Evolutionary conservation across 2,113 vertebrate genomes (phyloP).

Genomic region (Phalacrocorax pelagicus): DNA sequence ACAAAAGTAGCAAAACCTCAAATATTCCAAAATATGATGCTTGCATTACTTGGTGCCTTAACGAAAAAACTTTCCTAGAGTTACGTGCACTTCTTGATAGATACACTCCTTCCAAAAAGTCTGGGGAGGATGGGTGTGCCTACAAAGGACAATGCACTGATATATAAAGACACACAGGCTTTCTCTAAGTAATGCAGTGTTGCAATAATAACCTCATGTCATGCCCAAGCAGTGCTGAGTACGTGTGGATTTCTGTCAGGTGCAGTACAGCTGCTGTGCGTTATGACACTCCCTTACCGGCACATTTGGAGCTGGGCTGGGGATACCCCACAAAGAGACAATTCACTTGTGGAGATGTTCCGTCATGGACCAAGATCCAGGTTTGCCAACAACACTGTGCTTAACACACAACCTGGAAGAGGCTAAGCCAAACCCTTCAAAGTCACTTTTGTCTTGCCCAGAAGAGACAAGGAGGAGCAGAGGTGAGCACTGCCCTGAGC

Average conservation of each 20-base stretch:
- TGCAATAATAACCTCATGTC: neutral
- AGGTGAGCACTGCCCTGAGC: accelerated
- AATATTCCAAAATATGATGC: accelerated
- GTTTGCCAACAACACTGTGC: neutral
- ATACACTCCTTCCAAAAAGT: neutral
- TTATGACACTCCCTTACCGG: accelerated
- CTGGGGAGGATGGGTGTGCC: neutral
- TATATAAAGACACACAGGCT: neutral
- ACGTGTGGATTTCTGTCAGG: accelerated
- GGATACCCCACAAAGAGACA: neutral
- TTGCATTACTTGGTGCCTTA: neutral
- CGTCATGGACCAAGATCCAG: neutral
- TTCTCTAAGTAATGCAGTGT: neutral
- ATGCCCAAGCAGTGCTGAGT: neutral
- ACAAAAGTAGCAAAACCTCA: neutral
- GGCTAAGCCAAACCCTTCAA: neutral
- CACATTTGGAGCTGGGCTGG: neutral
- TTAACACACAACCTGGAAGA: neutral
- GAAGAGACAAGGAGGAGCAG: neutral
- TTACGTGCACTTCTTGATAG: accelerated
- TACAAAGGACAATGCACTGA: neutral
- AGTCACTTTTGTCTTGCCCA: neutral
- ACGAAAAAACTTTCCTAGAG: neutral
- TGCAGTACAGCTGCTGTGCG: neutral
- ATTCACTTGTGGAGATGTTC: accelerated